Evolutionary conservation across 2,797 vertebrate genomes (phyloP).

Genomic region (Adelosebastes latens): DNA sequence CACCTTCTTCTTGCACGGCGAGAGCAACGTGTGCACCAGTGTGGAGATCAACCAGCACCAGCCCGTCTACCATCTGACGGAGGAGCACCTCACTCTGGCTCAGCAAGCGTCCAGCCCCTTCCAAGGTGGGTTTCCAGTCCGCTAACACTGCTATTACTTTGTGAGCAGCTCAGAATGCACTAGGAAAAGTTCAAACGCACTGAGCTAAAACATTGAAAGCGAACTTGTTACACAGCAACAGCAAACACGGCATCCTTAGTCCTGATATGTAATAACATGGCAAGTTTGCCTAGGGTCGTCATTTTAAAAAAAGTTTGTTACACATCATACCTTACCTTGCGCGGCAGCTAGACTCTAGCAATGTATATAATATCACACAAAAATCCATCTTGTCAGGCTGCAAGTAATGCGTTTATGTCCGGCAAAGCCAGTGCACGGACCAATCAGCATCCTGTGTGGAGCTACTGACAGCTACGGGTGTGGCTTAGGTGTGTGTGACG

Average conservation of each 20-base stretch:
- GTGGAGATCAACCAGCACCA: conserved; percentile 99
- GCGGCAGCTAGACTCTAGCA: no score
- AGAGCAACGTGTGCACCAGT: conserved; percentile 98
- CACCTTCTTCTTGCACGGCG: conserved; percentile 98
- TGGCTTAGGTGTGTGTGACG: no score
- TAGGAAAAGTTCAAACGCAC: neutral
- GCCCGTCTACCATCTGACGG: conserved; percentile 94
- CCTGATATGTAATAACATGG: neutral
- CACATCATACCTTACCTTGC: neutral
- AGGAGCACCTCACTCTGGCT: conserved; percentile 94
- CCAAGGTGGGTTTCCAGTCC: conserved; percentile 86
- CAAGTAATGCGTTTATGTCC: no score
- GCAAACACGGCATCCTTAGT: neutral
- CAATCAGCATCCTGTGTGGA: no score
- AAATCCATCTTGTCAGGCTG: no score
- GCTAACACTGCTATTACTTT: neutral
- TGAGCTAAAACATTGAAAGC: neutral
- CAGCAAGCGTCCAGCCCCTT: conserved; percentile 96
- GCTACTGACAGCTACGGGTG: no score
- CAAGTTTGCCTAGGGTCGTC: neutral
- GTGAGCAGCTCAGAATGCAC: neutral
- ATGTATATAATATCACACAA: no score
- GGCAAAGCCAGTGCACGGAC: no score
- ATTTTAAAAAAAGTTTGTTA: neutral
- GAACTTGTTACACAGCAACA: neutral